Evolutionary conservation across 2,797 vertebrate genomes (phyloP), one percentile per base, ranked within the genome.

Genomic region (Crypturellus tataupa): DNA sequence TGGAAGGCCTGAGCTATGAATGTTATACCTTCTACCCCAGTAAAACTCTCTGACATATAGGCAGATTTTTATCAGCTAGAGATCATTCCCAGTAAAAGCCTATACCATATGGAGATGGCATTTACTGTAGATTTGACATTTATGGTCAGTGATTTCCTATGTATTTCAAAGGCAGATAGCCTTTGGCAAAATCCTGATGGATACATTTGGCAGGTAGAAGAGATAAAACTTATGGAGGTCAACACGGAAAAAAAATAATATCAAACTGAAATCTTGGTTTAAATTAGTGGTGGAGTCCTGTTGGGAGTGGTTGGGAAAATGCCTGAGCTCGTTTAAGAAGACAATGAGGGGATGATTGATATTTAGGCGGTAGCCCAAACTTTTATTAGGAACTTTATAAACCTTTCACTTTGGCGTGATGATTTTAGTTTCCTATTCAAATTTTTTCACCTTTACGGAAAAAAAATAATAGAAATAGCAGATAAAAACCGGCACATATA

Each of bases 371-470:
- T 82, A 83, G 94, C 82, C 80, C 94, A 95, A 91, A 95, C 63
- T 96, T 95, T 96, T 96, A 96, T 96, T 96, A 93, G 82, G 56
- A 94, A 42, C 85, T 96, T 95, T 73, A 93, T 93, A 90, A 93
- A 95, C 71, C 85, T 95, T 94, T 94, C 89, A 68, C 39, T 95
- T 86, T 93, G 92, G 80, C 89, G 87, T 60, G 33, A 88, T 70
- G 63, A 85, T 51, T 91, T 35, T 3, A 2, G 8, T 93, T 94
- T 96, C 89, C 85, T 96, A 88, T 86, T 89, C 82, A 92, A 93
- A 90, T 68, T 35, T 89, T 84, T 55, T 73, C 87, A 94, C 94
- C 82, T 77, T 46, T 37, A 35, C 47, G 9, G 16, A 6, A 33
- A 5, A 78, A 47, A 86, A 77, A 55, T n/a, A 69, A 51, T 25